Evolutionary conservation across 2,888 invertebrate species (phyloP).

Genomic region (Achlya flavicornis): DNA sequence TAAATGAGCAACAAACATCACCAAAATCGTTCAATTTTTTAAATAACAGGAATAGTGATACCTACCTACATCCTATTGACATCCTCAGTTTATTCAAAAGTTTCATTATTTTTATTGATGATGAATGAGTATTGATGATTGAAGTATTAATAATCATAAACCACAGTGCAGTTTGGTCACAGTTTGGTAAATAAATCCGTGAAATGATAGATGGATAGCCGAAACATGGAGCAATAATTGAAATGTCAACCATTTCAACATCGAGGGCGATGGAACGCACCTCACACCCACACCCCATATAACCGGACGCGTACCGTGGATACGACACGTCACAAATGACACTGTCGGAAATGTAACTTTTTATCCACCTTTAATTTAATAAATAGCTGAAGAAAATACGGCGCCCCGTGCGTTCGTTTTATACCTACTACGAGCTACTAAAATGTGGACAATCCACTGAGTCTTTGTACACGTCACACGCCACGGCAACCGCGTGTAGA

Average conservation of each 20-base stretch:
- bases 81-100: not conserved
- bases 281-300: not conserved
- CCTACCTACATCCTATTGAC: too few relatives aligned
- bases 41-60: too few relatives aligned
- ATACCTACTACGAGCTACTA: too few relatives aligned
- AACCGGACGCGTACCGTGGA: not conserved
- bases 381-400: too few relatives aligned
- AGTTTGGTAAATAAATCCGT: slow-evolving; percentile 1
- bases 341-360: slow-evolving; percentile 14
- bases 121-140: slow-evolving; percentile 1
- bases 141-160: not conserved
- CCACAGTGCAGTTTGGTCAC: not conserved
- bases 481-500: too few relatives aligned
- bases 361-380: not conserved
- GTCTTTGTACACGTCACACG: too few relatives aligned
- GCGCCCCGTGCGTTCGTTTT: too few relatives aligned
- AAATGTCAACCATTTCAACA: slow-evolving; percentile 35
- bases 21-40: too few relatives aligned
- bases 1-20: too few relatives aligned
- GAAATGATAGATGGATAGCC: slow-evolving; percentile 34
- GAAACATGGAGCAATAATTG: slow-evolving; percentile 43
- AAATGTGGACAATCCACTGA: not conserved
- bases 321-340: slow-evolving; percentile 2
- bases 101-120: not conserved
- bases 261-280: slow-evolving; percentile 6